Evolutionary conservation across 1,140 invertebrate species (phyloP).

Genomic region (Notospermus geniculatus): DNA sequence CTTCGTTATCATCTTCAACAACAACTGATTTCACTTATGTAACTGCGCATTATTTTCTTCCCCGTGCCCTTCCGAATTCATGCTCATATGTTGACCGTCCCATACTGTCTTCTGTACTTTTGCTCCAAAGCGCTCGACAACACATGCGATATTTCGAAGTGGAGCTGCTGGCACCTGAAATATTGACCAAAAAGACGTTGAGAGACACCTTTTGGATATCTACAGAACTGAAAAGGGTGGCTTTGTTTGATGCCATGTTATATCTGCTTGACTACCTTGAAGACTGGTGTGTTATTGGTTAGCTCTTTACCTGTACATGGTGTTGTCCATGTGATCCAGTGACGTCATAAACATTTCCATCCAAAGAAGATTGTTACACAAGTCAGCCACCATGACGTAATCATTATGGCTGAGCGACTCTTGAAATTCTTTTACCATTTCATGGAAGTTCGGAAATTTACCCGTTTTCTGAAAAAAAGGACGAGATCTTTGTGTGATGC

Average conservation of each 20-base stretch:
- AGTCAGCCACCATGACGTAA: slow-evolving; percentile 20
- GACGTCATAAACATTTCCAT: slow-evolving; percentile 21
- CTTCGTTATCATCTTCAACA: no score
- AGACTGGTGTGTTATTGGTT: no score
- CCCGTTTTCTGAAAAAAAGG: slow-evolving; percentile 15
- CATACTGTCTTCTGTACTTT: no score
- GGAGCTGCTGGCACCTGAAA: slow-evolving; percentile 16
- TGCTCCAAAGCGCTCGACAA: slow-evolving; percentile 13
- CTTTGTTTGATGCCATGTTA: no score
- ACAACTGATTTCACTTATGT: no score
- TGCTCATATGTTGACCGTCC: no score
- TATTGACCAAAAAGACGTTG: background rate
- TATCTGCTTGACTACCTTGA: no score
- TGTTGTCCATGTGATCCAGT: slow-evolving; percentile 26
- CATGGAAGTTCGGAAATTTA: slow-evolving; percentile 22
- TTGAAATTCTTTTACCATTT: slow-evolving; percentile 25
- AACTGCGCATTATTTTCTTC: no score
- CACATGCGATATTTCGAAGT: slow-evolving; percentile 18
- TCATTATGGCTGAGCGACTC: slow-evolving; percentile 21
- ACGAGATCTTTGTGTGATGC: background rate
- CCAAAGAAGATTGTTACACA: slow-evolving; percentile 24
- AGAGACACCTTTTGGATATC: background rate
- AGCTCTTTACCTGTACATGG: slow-evolving; percentile 26
- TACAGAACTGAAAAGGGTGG: background rate
- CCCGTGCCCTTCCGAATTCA: no score